phyloP scores from a whole-genome alignment of 2,113 vertebrate species.

The Festucalex cinctus region DNA sequence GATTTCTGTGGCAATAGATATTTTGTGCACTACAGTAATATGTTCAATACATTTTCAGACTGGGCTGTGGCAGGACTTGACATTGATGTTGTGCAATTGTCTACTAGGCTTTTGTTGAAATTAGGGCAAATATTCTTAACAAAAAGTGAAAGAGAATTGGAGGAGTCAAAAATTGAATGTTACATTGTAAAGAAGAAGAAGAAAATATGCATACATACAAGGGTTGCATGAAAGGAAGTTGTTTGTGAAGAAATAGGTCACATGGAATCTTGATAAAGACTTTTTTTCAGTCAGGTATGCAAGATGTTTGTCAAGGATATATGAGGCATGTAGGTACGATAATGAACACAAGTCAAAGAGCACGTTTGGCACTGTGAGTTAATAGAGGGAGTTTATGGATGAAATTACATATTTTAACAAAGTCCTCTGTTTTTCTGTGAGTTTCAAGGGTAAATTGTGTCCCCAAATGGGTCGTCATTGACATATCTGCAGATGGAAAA shows the following conservation, averaged over 20 bases:
- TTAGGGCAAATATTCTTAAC: not conserved
- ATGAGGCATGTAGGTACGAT: constrained; percentile 42
- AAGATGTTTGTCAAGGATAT: constrained; percentile 45
- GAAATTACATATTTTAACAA: constrained; percentile 15
- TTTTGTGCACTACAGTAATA: not conserved
- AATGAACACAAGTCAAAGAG: too few species aligned
- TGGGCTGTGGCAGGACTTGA: not conserved
- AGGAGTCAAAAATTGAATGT: constrained; percentile 41
- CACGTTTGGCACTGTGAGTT: constrained; percentile 39
- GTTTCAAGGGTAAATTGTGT: not conserved
- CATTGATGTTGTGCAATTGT: not conserved
- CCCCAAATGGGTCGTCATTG: not conserved
- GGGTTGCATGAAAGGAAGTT: constrained; percentile 24
- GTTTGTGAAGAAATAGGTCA: constrained; percentile 43
- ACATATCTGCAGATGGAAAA: not conserved
- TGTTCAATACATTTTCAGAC: not conserved
- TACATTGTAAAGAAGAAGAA: constrained; percentile 29
- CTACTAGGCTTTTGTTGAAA: not conserved
- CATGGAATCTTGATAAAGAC: constrained; percentile 53
- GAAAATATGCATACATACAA: too few species aligned
- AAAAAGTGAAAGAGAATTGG: constrained; percentile 36
- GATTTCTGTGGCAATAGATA: not conserved
- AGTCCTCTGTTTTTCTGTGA: not conserved
- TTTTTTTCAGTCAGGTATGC: constrained; percentile 36
- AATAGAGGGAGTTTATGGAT: constrained; percentile 47